Conservation (phyloP, 1,140 invertebrate species). For the Dinoponera quadriceps region DNA sequence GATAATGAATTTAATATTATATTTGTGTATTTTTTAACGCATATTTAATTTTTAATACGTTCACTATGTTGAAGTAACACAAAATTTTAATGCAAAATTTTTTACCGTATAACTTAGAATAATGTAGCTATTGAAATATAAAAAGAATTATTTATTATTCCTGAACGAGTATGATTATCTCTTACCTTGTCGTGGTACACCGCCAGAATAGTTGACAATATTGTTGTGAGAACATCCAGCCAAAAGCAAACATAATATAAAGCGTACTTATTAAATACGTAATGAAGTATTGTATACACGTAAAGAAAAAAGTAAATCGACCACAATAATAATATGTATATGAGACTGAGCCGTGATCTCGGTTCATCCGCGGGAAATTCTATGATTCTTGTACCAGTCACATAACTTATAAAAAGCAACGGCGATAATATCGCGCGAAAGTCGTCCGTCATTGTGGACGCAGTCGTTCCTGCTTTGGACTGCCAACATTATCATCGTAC, state of each 20-base stretch:
- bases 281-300: neutral
- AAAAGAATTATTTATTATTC: neutral
- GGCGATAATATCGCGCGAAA: neutral
- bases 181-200: constrained; percentile 7
- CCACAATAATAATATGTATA: constrained; percentile 25
- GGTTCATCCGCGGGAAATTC: neutral
- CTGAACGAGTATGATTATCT: neutral
- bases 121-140: too few relatives aligned
- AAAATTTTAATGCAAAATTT: too few relatives aligned
- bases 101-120: too few relatives aligned
- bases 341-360: neutral
- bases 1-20: too few relatives aligned
- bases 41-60: too few relatives aligned
- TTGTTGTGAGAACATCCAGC: neutral
- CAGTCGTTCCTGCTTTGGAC: neutral
- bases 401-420: neutral
- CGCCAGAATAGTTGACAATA: neutral
- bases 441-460: neutral
- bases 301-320: neutral
- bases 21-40: too few relatives aligned
- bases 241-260: neutral
- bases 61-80: too few relatives aligned
- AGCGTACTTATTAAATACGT: neutral
- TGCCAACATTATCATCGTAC: too few relatives aligned
- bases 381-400: neutral